Evolutionary conservation across 2,797 vertebrate species (phyloP), one percentile per base, ranked within the genome.

Genomic region (Falco rusticolus): DNA sequence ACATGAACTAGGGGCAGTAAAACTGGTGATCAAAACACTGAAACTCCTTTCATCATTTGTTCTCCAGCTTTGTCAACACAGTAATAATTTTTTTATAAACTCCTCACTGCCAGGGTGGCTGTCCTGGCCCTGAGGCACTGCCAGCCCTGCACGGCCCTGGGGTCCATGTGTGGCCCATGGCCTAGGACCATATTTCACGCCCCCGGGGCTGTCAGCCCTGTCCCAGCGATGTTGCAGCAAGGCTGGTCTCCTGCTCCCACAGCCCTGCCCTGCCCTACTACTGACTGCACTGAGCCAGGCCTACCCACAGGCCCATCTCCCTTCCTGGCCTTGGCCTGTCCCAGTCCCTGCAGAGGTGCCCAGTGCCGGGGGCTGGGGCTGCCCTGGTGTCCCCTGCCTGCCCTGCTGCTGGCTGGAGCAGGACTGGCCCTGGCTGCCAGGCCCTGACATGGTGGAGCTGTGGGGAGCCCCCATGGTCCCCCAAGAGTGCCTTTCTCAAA

Each of bases 201-300:
- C 25, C n/a, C 7, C 1, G 0, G 26, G 14, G 39, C 12, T 1
- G 0, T n/a, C 29, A 39, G 24, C 24, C 20, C 48, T 10, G 12
- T 25, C 39, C 4, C 29, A 37, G 22, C 3, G 2, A 16, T 10
- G 11, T 8, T 6, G 2, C 16, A 28, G n/a, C 26, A 64, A 68
- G 11, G 11, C 5, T 0, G 0, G 4, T n/a, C 37, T 69, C 25
- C 50, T 75, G 26, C 31, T 71, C n/a, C n/a, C 29, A 18, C 28
- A n/a, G 28, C 21, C 22, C n/a, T 77, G 13, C 9, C 33, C 16
- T 22, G 41, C 15, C 41, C 15, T 13, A 16, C 15, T 41, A 41
- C 41, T 41, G 41, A 41, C 41, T 41, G 13, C 41, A 41, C 41
- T 16, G 41, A 41, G 41, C 41, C 41, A 16, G 41, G 41, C 41